These are phyloP conservation scores for Talpa occidentalis DNA, from an alignment of 2,113 vertebrate genomes.

Conservation along the genomic window DNA sequence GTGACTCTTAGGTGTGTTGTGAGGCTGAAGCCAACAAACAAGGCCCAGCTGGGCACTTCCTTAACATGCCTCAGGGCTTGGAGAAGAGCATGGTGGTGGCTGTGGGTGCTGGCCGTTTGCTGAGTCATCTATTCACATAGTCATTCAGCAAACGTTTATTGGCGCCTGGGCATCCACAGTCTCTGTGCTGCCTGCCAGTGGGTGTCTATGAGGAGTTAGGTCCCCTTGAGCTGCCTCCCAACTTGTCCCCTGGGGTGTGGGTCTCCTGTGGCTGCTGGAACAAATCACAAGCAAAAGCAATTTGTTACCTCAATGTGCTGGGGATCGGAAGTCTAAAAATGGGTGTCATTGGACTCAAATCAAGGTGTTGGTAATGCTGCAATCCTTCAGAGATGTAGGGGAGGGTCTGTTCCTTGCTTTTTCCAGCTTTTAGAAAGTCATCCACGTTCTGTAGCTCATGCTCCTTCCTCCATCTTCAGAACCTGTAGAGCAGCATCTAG, in stretches of 20 bases:
- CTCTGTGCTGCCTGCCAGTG: accelerated
- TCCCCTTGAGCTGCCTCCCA: neutral
- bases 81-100: neutral
- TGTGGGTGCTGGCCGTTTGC: neutral
- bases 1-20: neutral
- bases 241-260: too few relatives aligned
- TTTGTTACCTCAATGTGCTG: neutral
- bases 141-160: neutral
- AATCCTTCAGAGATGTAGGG: neutral
- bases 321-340: neutral
- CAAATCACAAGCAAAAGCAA: neutral
- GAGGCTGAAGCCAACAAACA: neutral
- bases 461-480: neutral
- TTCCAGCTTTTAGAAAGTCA: neutral
- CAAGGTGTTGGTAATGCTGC: neutral
- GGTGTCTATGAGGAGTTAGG: neutral
- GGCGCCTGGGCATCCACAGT: neutral
- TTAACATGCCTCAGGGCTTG: accelerated
- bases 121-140: neutral
- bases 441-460: neutral
- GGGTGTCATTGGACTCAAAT: neutral
- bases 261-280: neutral
- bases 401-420: neutral
- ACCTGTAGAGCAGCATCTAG: neutral
- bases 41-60: too few relatives aligned